Percentiles rank a stretch among this genome's conserved stretches.
These are phyloP conservation scores for Lypha dubia DNA, from an alignment of 2,888 invertebrate genomes.

Conservation along the genomic window DNA sequence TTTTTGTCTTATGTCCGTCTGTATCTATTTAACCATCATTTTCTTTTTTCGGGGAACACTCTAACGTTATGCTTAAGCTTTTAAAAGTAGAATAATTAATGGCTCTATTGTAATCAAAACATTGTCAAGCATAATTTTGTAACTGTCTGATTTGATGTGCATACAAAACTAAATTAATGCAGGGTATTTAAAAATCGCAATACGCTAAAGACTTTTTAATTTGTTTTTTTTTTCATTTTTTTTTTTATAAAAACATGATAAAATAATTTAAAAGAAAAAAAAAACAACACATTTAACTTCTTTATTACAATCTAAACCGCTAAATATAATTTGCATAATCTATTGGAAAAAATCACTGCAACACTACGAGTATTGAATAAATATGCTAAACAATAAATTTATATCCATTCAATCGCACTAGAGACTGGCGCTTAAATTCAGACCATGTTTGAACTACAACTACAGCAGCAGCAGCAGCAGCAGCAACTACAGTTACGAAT, in stretches of 20 bases:
- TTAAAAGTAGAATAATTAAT: slow-evolving; percentile 25
- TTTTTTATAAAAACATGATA: slow-evolving; percentile 2
- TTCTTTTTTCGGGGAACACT: no score
- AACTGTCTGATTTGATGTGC: slow-evolving; percentile 27
- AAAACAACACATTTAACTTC: slow-evolving; percentile 38
- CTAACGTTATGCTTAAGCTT: background rate
- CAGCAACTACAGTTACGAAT: slow-evolving; percentile 20
- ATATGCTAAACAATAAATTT: slow-evolving; percentile 51
- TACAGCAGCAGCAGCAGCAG: slow-evolving; percentile 1
- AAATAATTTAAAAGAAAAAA: slow-evolving; percentile 16
- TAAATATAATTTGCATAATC: slow-evolving; percentile 65
- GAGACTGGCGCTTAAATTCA: slow-evolving; percentile 64
- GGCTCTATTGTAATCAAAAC: slow-evolving; percentile 21
- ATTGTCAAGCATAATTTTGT: slow-evolving; percentile 23
- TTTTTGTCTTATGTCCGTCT: no score
- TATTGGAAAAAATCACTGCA: slow-evolving; percentile 53
- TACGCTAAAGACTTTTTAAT: slow-evolving; percentile 23
- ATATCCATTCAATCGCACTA: slow-evolving; percentile 13
- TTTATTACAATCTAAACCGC: slow-evolving; percentile 57
- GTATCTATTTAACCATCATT: no score
- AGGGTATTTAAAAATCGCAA: slow-evolving; percentile 50
- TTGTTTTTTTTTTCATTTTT: background rate
- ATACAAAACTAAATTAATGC: slow-evolving; percentile 8
- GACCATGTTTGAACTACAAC: slow-evolving; percentile 50
- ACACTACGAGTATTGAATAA: slow-evolving; percentile 59